phyloP scores from a whole-genome alignment of 2,113 vertebrate species.

The Noctilio leporinus region DNA sequence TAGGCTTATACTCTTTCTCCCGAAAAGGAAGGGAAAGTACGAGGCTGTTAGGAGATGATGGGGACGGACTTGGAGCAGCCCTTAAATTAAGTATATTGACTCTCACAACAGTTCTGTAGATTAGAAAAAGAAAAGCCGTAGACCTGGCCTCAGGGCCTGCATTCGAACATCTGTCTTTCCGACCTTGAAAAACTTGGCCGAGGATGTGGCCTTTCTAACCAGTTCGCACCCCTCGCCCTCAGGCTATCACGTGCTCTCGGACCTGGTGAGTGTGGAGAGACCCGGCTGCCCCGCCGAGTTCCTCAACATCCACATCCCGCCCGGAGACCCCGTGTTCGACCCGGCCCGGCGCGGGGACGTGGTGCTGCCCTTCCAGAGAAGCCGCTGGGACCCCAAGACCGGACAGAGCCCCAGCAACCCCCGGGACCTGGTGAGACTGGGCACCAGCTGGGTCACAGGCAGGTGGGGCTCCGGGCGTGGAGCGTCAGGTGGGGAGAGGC shows the following conservation, averaged over 20 bases:
- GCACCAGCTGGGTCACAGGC: too few relatives aligned
- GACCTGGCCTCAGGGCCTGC: not conserved
- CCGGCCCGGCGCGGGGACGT: slow-evolving; percentile 74
- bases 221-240: slow-evolving; percentile 72
- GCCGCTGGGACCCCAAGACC: slow-evolving; percentile 82
- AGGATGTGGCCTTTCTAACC: slow-evolving; percentile 74
- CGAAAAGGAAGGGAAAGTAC: too few relatives aligned
- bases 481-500: not conserved
- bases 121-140: not conserved
- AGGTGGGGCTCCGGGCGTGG: too few relatives aligned
- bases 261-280: slow-evolving; percentile 80
- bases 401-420: slow-evolving; percentile 93
- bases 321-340: slow-evolving; percentile 87
- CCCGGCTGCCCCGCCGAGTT: slow-evolving; percentile 91
- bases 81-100: not conserved
- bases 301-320: slow-evolving; percentile 87
- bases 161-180: not conserved
- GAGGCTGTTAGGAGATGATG: not conserved
- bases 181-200: slow-evolving; percentile 45
- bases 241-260: slow-evolving; percentile 88
- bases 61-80: too few relatives aligned
- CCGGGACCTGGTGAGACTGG: slow-evolving; percentile 80
- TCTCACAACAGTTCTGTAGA: not conserved
- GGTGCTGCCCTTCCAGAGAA: slow-evolving; percentile 88
- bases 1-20: not conserved